A percentile compares a stretch with the other conserved stretches of the same genome.
Evolutionary conservation across 2,888 invertebrate genomes (phyloP).

Genomic region (Trimorus sp.): DNA sequence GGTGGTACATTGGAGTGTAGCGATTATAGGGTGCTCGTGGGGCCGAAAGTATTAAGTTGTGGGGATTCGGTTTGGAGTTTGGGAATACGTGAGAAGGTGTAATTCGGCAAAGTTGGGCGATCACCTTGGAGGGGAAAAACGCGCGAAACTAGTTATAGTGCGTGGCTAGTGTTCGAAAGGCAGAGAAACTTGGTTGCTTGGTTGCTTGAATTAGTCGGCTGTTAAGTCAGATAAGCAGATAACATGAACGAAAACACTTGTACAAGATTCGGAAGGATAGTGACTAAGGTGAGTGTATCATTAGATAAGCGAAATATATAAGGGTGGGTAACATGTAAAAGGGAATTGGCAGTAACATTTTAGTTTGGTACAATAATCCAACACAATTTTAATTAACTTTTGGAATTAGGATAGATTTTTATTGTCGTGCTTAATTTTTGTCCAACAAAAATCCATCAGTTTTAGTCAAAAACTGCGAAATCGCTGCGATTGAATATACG

Average conservation of each 20-base stretch:
- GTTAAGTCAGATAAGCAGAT: slow-evolving; percentile 81
- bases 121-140: slow-evolving; percentile 27
- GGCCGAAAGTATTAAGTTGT: no score
- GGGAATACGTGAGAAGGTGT: slow-evolving; percentile 28
- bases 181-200: slow-evolving; percentile 77
- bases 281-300: slow-evolving; percentile 18
- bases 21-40: no score
- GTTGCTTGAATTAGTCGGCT: slow-evolving; percentile 79
- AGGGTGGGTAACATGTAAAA: not conserved
- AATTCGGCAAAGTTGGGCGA: slow-evolving; percentile 40
- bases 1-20: no score
- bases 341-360: not conserved
- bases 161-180: slow-evolving; percentile 65
- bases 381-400: not conserved
- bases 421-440: not conserved
- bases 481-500: no score
- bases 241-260: slow-evolving; percentile 80
- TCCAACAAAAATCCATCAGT: not conserved
- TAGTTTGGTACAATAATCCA: not conserved
- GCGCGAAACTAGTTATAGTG: slow-evolving; percentile 51
- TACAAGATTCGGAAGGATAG: slow-evolving; percentile 71
- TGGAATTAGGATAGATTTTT: not conserved
- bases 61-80: slow-evolving; percentile 1
- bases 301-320: slow-evolving; percentile 4
- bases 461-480: no score